Conservation (phyloP, 2,888 invertebrate species). For the Spatulosminthurus flaviceps region DNA sequence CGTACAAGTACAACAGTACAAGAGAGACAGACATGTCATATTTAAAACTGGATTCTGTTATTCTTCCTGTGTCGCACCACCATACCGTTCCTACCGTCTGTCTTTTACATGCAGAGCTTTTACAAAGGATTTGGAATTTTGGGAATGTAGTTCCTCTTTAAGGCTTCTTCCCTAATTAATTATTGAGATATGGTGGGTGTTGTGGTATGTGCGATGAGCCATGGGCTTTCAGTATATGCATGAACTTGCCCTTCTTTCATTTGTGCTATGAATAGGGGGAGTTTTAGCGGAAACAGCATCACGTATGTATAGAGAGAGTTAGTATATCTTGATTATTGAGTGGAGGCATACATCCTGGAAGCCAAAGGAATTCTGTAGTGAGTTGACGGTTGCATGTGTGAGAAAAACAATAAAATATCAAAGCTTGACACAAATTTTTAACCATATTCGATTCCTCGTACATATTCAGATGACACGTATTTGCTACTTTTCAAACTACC, state of each 20-base stretch:
- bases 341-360: conserved; percentile 1
- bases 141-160: not conserved
- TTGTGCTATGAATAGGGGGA: no score
- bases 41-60: conserved; percentile 4
- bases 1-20: no score
- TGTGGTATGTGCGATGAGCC: not conserved
- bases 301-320: no score
- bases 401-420: not conserved
- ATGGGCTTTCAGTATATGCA: not conserved
- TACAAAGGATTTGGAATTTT: not conserved
- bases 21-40: not conserved
- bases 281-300: no score
- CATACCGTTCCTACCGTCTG: not conserved
- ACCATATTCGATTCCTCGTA: not conserved
- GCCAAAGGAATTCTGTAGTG: not conserved
- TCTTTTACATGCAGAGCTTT: not conserved
- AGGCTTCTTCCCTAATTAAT: conserved; percentile 14
- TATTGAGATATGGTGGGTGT: not conserved
- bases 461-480: not conserved
- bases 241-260: not conserved
- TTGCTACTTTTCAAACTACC: conserved; percentile 7
- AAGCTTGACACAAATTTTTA: conserved; percentile 6
- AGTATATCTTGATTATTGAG: no score
- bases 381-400: not conserved
- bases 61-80: conserved; percentile 4